phyloP scores from a whole-genome alignment of 23 tunicate species.

The Trididemnum clinides region DNA sequence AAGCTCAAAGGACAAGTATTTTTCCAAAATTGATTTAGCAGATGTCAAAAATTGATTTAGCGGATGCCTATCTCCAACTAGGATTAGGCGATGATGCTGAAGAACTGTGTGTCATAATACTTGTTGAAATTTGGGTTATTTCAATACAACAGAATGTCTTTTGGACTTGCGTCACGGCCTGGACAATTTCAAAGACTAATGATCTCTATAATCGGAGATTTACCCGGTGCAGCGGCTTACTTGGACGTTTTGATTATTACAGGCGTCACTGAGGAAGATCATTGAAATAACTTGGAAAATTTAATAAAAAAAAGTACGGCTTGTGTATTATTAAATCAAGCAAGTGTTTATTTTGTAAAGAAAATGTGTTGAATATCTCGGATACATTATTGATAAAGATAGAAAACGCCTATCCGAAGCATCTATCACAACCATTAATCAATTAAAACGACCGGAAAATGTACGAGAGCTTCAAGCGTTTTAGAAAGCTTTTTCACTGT shows the following conservation, averaged over 20 bases:
- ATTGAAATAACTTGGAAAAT: neutral
- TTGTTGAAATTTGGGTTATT: slow-evolving; percentile 12
- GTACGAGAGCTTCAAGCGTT: neutral
- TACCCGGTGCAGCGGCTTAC: neutral
- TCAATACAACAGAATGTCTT: slow-evolving; percentile 3
- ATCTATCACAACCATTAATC: neutral
- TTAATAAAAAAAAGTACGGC: neutral
- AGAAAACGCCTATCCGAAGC: neutral
- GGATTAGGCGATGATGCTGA: neutral
- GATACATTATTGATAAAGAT: neutral
- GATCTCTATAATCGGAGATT: neutral
- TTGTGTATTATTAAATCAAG: neutral
- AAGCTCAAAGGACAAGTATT: neutral
- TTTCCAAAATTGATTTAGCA: slow-evolving; percentile 23
- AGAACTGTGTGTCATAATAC: slow-evolving; percentile 6
- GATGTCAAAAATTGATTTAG: slow-evolving; percentile 34
- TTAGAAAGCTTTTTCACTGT: neutral
- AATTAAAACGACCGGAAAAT: neutral
- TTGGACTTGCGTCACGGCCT: slow-evolving; percentile 7
- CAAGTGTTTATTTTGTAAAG: neutral
- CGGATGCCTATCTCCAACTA: slow-evolving; percentile 27
- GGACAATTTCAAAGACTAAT: slow-evolving; percentile 26
- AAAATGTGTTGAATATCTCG: neutral
- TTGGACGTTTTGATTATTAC: neutral
- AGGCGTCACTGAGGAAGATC: neutral